Evolutionary conservation across 2,888 invertebrate genomes (phyloP), one percentile per base, ranked within the genome.

Genomic region (Lasioglossum oenotherae): DNA sequence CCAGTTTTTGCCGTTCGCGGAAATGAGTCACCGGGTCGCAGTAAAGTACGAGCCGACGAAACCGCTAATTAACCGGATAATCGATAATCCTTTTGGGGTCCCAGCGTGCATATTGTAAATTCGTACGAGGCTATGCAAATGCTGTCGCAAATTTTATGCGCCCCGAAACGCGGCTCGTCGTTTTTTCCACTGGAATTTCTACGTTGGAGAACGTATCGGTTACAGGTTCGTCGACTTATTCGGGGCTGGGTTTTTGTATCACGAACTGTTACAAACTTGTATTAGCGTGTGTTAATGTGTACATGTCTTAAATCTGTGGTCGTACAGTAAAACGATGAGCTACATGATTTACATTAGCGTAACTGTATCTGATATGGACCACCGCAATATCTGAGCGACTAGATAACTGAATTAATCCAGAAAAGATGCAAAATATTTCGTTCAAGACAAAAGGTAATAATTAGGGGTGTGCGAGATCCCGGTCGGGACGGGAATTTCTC

Each of bases 61-160:
- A 74, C 74, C 74, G 60, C 71, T 84, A 78, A 84, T 84, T 82
- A 74, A 16, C 57, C 41, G 35, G 53, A 38, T 64, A 73, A 82
- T 78, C 35, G 57, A 74, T 41, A 41, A 46, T 31, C 60, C 8
- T n/a, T 44, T 35, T 27, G 38, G 19, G 10, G 57, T 38, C 77
- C 49, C 44, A 64, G 74, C 74, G 57, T 2, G n/a, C 77, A 19
- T 46, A 23, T 67, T 53, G 53, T 73, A 53, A 44, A 67, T 75
- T 38, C 16, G n/a, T n/a, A 41, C 16, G 44, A 35, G 67, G 4
- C 23, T 46, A 14, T 35, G 23, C 19, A 73, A 67, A 67, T 23
- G 46, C 31, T 69, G n/a, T 27, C 16, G 12, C 16, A 16, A 16
- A 74, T 67, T 67, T 67, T 67, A 35, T 35, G 16, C 1, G 67